Conservation (phyloP, 2,113 vertebrate species). For the Callopanchax toddi region DNA sequence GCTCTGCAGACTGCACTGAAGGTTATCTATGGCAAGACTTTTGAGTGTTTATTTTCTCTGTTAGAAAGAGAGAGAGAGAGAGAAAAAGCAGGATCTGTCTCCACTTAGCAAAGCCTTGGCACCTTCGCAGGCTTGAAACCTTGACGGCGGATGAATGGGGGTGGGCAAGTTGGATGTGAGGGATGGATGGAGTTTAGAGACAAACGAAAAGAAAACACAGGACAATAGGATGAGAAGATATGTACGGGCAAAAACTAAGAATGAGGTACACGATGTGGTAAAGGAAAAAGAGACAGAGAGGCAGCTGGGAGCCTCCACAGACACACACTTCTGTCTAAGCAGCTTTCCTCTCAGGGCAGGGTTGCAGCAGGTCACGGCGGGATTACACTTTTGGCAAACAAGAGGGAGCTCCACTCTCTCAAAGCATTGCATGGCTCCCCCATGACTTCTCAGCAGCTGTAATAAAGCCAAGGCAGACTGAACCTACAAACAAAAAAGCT, state of each 20-base stretch:
- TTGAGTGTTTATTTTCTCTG: slow-evolving; percentile 66
- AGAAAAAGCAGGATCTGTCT: slow-evolving; percentile 61
- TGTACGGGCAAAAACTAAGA: slow-evolving; percentile 2
- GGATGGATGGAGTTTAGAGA: slow-evolving; percentile 17
- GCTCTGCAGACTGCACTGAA: slow-evolving; percentile 39
- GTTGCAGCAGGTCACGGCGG: slow-evolving; percentile 76
- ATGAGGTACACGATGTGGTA: slow-evolving; percentile 31
- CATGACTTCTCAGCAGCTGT: slow-evolving; percentile 77
- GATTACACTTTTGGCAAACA: slow-evolving; percentile 87
- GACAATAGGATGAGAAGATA: slow-evolving; percentile 8
- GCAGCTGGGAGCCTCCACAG: slow-evolving; percentile 72
- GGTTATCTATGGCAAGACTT: slow-evolving; percentile 40
- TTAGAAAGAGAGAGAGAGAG: slow-evolving; percentile 1
- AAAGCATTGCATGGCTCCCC: slow-evolving; percentile 78
- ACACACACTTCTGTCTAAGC: slow-evolving; percentile 80
- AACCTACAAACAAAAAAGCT: slow-evolving; percentile 84
- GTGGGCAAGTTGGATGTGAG: too few relatives aligned
- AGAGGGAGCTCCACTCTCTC: slow-evolving; percentile 77
- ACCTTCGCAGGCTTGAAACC: slow-evolving; percentile 46
- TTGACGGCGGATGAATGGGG: slow-evolving; percentile 25
- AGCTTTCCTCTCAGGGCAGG: slow-evolving; percentile 81
- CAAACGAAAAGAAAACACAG: slow-evolving; percentile 3
- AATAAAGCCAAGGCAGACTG: slow-evolving; percentile 81
- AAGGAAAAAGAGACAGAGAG: slow-evolving; percentile 39
- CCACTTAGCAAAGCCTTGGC: slow-evolving; percentile 64